Base-by-base conservation (phyloP, 2,888 invertebrate species). In the Cephus rjabovi region DNA sequence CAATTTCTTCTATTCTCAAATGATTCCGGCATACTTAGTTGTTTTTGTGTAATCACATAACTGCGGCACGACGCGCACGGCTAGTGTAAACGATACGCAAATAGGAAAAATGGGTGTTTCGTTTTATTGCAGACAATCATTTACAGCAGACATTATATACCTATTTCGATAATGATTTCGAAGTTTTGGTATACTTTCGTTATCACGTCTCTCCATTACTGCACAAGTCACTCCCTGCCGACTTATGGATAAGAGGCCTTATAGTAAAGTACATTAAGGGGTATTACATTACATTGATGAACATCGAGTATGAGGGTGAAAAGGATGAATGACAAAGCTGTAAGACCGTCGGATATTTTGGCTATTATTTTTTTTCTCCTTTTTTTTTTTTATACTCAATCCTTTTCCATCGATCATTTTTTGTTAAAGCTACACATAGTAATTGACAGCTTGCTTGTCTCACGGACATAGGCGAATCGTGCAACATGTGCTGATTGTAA, bases 291-390 rank as follows among this genome's bases (percentile, higher is more conserved):
- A 76, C 69, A 74, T 73, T 37, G 74, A 79, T 69, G 73, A 76
- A 79, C 79, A 76, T 70, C 34, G 76, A 79, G 73, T 69, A 79
- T 79, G 79, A 76, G 40, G 74, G 76, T 79, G 76, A 79, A 76
- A 35, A 73, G 71, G 76, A 79, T 76, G 79, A 79, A 79, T 79
- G 79, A 79, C 76, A 79, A 79, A 79, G 74, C 73, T 73, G 56
- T 76, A 76, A 76, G 33, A 79, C 74, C 70, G 69, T 73, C 69
- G 15, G 35, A 40, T 71, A 76, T 74, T 74, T 74, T 79, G 34
- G 70, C 68, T 34, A 31, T 30, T 74, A 15, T n/a, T 79, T 69
- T 76, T 35, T 71, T 34, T 73, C 30, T 30, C 30, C n/a, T 34
- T 76, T 37, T 68, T 34, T 68, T 34, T 68, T 71, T 71, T 15